These are phyloP conservation scores for Tetraodon nigroviridis DNA, from an alignment of 2,113 vertebrate genomes.

Conservation along the genomic window DNA sequence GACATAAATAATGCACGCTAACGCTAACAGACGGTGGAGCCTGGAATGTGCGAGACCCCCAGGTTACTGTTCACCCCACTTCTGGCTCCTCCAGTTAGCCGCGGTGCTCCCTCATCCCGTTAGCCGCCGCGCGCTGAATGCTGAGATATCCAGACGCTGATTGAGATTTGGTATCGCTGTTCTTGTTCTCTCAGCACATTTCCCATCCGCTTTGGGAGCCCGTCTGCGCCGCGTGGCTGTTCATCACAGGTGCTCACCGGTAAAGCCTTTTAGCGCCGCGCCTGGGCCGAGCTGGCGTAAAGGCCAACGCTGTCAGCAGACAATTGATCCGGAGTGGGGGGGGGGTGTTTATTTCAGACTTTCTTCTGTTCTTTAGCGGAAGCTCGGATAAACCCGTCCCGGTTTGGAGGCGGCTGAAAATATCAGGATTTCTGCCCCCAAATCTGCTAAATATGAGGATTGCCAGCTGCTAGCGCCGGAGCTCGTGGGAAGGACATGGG, in stretches of 20 bases:
- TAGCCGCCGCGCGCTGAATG: too few species aligned
- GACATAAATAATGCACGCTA: constrained; percentile 71
- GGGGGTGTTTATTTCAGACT: constrained; percentile 55
- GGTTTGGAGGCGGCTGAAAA: constrained; percentile 46
- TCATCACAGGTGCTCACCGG: constrained; percentile 60
- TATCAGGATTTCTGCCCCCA: constrained; percentile 49
- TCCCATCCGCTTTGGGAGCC: constrained; percentile 46
- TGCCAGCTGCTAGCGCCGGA: constrained; percentile 40
- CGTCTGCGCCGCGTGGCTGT: constrained; percentile 40
- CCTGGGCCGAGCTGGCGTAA: constrained; percentile 47
- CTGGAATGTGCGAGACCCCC: constrained; percentile 23
- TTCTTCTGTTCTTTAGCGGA: constrained; percentile 20
- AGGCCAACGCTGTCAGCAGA: constrained; percentile 47
- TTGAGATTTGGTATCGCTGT: constrained; percentile 7
- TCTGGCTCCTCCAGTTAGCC: not conserved
- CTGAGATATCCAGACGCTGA: too few species aligned
- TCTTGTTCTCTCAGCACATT: constrained; percentile 43
- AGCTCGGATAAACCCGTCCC: constrained; percentile 49
- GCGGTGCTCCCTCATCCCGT: constrained; percentile 21
- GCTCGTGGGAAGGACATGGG: constrained; percentile 45
- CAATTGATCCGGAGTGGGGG: constrained; percentile 55
- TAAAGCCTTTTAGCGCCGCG: constrained; percentile 58
- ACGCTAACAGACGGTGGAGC: constrained; percentile 54
- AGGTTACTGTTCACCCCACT: constrained; percentile 8
- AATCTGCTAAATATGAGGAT: constrained; percentile 63